phyloP scores from a whole-genome alignment of 1,140 invertebrate species.

The Plodia interpunctella region DNA sequence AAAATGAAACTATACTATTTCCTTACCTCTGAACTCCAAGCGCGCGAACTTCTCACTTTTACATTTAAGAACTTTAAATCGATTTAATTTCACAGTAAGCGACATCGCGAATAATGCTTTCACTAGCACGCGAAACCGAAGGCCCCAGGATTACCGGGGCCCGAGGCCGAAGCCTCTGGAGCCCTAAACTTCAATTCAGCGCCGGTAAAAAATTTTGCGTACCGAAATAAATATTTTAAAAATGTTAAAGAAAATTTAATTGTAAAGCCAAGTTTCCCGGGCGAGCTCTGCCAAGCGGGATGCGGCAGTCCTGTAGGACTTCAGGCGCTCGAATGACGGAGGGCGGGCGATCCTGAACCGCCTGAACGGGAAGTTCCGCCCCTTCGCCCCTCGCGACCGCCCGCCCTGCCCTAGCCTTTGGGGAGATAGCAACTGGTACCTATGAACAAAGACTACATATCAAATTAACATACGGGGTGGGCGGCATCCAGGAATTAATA shows the following conservation, averaged over 20 bases:
- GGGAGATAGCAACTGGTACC: neutral
- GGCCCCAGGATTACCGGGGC: constrained; percentile 16
- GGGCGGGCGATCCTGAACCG: constrained; percentile 25
- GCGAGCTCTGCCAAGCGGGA: neutral
- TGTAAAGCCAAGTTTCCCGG: constrained; percentile 1
- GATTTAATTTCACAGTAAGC: constrained; percentile 79
- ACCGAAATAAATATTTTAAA: neutral
- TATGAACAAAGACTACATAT: neutral
- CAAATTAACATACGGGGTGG: neutral
- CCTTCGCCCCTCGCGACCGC: constrained; percentile 14
- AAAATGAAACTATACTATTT: neutral
- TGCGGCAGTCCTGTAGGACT: neutral
- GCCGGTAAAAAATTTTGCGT: neutral
- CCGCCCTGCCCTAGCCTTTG: neutral
- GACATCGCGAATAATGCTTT: constrained; percentile 73
- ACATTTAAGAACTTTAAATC: constrained; percentile 80
- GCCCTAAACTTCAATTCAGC: neutral
- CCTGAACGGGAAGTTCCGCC: constrained; percentile 15
- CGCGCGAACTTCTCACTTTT: constrained; percentile 81
- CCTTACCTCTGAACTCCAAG: constrained; percentile 82
- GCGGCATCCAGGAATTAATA: neutral
- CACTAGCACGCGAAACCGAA: constrained; percentile 1
- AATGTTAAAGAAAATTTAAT: neutral
- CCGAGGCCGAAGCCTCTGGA: neutral
- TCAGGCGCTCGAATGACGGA: constrained; percentile 29